Percentiles rank a stretch among this genome's conserved stretches.
phyloP scores from a whole-genome alignment of 2,797 vertebrate species.

The Chiloscyllium punctatum region DNA sequence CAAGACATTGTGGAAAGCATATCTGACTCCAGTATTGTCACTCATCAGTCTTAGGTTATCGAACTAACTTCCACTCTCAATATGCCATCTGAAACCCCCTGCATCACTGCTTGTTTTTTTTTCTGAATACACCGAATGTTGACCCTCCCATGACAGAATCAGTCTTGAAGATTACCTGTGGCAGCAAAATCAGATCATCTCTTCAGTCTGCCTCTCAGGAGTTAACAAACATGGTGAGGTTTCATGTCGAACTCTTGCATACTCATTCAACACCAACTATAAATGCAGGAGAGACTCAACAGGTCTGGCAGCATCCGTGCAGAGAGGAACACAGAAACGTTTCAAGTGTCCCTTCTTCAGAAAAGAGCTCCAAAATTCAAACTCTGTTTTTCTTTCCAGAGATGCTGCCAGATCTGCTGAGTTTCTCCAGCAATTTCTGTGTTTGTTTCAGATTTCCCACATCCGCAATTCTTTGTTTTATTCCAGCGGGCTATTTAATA shows the following conservation, averaged over 20 bases:
- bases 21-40: not conserved
- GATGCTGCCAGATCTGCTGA: too few relatives aligned
- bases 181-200: not conserved
- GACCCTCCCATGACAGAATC: not conserved
- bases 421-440: too few relatives aligned
- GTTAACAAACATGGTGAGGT: not conserved
- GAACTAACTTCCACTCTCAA: not conserved
- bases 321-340: too few relatives aligned
- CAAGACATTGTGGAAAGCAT: not conserved
- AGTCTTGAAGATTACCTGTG: not conserved
- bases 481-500: too few relatives aligned
- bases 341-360: too few relatives aligned
- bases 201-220: not conserved
- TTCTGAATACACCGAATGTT: not conserved
- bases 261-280: not conserved
- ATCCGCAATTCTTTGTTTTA: too few relatives aligned
- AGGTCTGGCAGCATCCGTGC: too few relatives aligned
- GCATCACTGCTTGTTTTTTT: not conserved
- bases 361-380: too few relatives aligned
- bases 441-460: too few relatives aligned
- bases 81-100: not conserved
- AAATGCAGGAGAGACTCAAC: too few relatives aligned
- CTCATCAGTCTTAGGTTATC: not conserved
- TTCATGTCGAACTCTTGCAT: not conserved
- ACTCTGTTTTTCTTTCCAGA: too few relatives aligned